A percentile compares a stretch with the other conserved stretches of the same genome.
Evolutionary conservation across 2,797 vertebrate genomes (phyloP).

Genomic region (Pipistrellus nathusii): DNA sequence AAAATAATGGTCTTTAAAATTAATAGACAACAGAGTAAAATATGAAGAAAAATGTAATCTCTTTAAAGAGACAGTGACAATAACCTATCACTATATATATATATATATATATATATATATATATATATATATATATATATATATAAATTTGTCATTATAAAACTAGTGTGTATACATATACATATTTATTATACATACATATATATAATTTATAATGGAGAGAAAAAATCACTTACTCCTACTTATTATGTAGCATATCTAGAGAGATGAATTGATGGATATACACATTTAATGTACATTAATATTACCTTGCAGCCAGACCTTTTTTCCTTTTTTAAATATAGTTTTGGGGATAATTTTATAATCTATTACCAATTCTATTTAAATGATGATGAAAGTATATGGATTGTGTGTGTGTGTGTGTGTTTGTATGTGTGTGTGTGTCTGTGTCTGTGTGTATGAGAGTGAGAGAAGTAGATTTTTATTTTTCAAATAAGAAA

Average conservation of each 20-base stretch:
- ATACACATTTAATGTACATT: not conserved
- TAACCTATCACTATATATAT: not conserved
- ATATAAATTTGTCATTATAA: not conserved
- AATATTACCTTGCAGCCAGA: not conserved
- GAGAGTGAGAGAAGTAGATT: not conserved
- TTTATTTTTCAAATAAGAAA: slow-evolving; percentile 67
- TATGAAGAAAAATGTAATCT: not conserved
- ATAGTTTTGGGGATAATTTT: not conserved
- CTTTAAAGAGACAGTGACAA: not conserved
- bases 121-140: too few species aligned
- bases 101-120: too few species aligned
- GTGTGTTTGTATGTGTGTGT: not conserved
- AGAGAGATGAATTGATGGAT: not conserved
- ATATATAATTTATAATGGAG: not conserved
- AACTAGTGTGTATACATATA: not conserved
- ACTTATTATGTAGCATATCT: not conserved
- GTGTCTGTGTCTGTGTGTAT: too few species aligned
- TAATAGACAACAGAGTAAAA: not conserved
- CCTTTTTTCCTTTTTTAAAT: not conserved
- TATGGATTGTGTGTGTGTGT: not conserved
- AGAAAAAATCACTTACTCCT: not conserved
- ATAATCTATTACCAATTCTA: not conserved
- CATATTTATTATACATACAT: too few species aligned
- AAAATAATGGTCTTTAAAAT: not conserved
- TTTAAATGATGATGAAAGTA: not conserved